A percentile compares a stretch with the other conserved stretches of the same genome.
phyloP scores from a whole-genome alignment of 2,888 invertebrate species.

The Amphiduros pacificus region DNA sequence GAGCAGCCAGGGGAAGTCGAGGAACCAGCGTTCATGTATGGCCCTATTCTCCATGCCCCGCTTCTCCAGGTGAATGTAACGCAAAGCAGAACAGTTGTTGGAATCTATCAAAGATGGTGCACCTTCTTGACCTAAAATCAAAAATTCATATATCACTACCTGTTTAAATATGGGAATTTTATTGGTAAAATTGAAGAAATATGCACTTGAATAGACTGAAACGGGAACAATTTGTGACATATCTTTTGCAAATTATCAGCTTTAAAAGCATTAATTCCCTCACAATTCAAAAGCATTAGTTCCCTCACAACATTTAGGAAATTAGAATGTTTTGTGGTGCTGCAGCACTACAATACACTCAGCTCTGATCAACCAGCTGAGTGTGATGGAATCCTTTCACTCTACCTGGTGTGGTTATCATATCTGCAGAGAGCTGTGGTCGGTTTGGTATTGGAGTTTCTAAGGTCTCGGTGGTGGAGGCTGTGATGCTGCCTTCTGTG shows the following conservation, averaged over 20 bases:
- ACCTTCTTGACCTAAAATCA: neutral
- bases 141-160: neutral
- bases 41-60: neutral
- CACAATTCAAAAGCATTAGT: no score
- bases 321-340: neutral
- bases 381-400: neutral
- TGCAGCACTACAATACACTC: neutral
- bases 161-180: neutral
- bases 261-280: no score
- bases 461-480: no score
- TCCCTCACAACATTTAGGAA: no score
- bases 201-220: no score
- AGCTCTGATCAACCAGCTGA: neutral
- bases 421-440: no score
- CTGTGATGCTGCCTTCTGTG: no score
- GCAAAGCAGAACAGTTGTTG: constrained; percentile 2
- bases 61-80: neutral
- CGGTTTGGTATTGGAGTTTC: no score
- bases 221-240: no score
- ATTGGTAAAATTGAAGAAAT: no score
- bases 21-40: constrained; percentile 12
- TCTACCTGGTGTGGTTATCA: no score
- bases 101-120: constrained; percentile 6
- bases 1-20: constrained; percentile 12
- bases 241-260: neutral